phyloP scores from a whole-genome alignment of 2,113 vertebrate species.

The Colinus virginianus region DNA sequence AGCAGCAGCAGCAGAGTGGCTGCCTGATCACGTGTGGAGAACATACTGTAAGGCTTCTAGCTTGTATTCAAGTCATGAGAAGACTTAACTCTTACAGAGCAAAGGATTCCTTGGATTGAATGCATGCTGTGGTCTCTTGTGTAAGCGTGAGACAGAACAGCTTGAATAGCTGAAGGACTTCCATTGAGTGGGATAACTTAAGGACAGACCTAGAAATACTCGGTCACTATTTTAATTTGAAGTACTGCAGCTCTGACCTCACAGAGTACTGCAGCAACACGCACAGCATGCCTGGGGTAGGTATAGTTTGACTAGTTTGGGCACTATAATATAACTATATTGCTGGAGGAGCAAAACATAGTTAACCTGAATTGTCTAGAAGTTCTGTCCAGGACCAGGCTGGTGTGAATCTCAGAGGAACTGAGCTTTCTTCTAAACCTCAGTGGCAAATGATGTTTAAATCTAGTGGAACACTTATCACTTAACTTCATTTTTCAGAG shows the following conservation, averaged over 20 bases:
- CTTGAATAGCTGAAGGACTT: not conserved
- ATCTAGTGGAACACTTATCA: not conserved
- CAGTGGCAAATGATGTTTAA: not conserved
- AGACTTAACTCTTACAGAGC: not conserved
- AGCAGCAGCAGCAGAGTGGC: not conserved
- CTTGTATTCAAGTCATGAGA: not conserved
- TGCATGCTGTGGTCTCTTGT: not conserved
- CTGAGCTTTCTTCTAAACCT: not conserved
- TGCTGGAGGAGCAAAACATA: not conserved
- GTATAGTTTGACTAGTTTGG: not conserved
- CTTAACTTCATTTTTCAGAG: not conserved
- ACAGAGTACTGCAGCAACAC: not conserved
- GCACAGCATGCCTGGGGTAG: fast-evolving
- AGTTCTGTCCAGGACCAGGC: not conserved
- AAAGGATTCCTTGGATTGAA: not conserved
- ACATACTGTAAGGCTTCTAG: not conserved
- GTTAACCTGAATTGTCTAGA: not conserved
- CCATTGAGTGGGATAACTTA: not conserved
- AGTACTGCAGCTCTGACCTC: not conserved
- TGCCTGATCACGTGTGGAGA: not conserved
- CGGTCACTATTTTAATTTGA: not conserved
- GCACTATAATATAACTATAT: not conserved
- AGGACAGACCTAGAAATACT: not conserved
- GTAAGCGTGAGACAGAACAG: not conserved
- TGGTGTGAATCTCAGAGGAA: not conserved